phyloP scores from a whole-genome alignment of 92 coral and sea anemone species.

The Epizoanthus rinbou region DNA sequence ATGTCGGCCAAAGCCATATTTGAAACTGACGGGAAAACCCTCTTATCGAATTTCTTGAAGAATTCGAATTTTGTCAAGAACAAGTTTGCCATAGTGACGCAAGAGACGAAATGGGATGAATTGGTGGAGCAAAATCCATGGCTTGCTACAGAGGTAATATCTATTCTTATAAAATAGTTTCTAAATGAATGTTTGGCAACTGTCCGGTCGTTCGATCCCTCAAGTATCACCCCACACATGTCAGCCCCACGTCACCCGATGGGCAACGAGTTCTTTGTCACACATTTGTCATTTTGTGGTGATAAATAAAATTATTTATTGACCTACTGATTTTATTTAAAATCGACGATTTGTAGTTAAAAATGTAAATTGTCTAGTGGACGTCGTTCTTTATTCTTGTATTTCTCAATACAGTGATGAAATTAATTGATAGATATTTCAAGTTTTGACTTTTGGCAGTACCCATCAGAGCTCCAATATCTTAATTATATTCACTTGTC shows the following conservation, averaged over 20 bases:
- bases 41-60: constrained; percentile 71
- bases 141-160: constrained; percentile 76
- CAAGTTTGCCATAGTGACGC: constrained; percentile 68
- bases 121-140: constrained; percentile 72
- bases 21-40: constrained; percentile 90
- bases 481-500: background rate
- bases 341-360: too few species aligned
- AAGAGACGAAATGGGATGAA: constrained; percentile 79
- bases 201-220: constrained; percentile 4
- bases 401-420: too few species aligned
- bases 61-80: constrained; percentile 65
- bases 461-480: too few species aligned
- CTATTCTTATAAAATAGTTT: background rate
- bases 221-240: background rate
- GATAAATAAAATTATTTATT: too few species aligned
- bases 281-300: background rate
- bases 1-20: constrained; percentile 98
- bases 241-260: background rate
- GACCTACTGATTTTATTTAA: too few species aligned
- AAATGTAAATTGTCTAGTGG: too few species aligned
- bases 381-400: too few species aligned
- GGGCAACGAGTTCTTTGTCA: background rate
- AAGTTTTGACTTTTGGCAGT: too few species aligned
- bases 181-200: background rate
- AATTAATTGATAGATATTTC: too few species aligned